Evolutionary conservation across 2,797 vertebrate species (phyloP).

Genomic region (Rhynchotus rufescens): DNA sequence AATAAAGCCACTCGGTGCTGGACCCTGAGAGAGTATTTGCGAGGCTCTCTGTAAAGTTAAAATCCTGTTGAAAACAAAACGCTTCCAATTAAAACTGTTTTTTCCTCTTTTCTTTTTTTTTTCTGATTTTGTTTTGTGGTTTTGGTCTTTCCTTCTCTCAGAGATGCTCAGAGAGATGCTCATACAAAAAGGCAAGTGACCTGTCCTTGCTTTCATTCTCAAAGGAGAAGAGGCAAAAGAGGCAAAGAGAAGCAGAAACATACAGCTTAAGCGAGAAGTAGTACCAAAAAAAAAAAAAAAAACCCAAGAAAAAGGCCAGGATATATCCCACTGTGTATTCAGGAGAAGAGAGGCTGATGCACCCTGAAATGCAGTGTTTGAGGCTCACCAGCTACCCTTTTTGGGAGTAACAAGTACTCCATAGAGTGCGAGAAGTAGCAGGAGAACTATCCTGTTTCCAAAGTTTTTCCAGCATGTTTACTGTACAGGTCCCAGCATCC

Average conservation of each 20-base stretch:
- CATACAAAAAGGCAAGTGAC: slow-evolving; percentile 75
- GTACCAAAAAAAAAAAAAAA: background rate
- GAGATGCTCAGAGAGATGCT: slow-evolving; percentile 63
- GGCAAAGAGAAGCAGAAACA: background rate
- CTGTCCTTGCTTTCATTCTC: slow-evolving; percentile 79
- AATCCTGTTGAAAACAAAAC: slow-evolving; percentile 78
- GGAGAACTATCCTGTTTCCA: background rate
- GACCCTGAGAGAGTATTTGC: slow-evolving; percentile 62
- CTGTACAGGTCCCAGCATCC: background rate
- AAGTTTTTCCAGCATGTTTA: background rate
- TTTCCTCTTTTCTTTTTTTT: background rate
- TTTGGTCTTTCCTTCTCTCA: background rate
- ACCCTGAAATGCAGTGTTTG: background rate
- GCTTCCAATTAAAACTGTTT: slow-evolving; percentile 75
- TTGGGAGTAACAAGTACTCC: background rate
- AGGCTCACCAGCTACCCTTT: background rate
- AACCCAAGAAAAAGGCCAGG: background rate
- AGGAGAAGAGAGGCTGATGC: background rate
- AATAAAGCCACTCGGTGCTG: slow-evolving; percentile 68
- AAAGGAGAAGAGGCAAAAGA: slow-evolving; percentile 22
- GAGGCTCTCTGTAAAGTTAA: slow-evolving; percentile 76
- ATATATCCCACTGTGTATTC: background rate
- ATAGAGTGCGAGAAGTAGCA: background rate
- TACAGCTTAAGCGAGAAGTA: background rate
- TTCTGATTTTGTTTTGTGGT: slow-evolving; percentile 66